phyloP scores from a whole-genome alignment of 2,888 invertebrate species.

The Entomobrya proxima region DNA sequence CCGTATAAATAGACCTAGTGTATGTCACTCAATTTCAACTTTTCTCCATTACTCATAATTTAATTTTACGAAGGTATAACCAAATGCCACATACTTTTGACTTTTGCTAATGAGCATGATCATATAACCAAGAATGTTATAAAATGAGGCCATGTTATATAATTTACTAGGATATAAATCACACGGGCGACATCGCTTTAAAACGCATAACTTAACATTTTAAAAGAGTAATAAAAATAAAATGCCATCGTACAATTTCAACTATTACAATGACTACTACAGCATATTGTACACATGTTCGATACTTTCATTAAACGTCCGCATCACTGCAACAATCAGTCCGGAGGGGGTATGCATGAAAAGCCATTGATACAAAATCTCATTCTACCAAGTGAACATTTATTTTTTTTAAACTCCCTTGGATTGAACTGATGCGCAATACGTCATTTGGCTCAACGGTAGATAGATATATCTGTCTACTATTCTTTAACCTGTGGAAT shows the following conservation, averaged over 20 bases:
- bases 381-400: too few species aligned
- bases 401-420: not conserved
- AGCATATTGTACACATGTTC: not conserved
- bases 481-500: not conserved
- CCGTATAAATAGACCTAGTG: too few species aligned
- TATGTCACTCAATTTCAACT: not conserved
- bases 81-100: not conserved
- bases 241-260: too few species aligned
- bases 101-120: not conserved
- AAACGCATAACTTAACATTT: too few species aligned
- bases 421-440: too few species aligned
- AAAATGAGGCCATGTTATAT: not conserved
- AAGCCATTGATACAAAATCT: not conserved
- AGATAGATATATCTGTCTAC: not conserved
- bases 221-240: too few species aligned
- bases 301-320: not conserved
- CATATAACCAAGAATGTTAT: too few species aligned
- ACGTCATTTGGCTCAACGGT: too few species aligned
- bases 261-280: too few species aligned
- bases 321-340: not conserved
- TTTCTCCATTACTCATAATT: slow-evolving; percentile 20
- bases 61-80: not conserved
- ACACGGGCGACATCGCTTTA: not conserved
- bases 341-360: not conserved
- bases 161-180: not conserved